A percentile compares a stretch with the other conserved stretches of the same genome.
Conservation (phyloP, 2,888 invertebrate genomes). For the Aphelenchoides bicaudatus region DNA sequence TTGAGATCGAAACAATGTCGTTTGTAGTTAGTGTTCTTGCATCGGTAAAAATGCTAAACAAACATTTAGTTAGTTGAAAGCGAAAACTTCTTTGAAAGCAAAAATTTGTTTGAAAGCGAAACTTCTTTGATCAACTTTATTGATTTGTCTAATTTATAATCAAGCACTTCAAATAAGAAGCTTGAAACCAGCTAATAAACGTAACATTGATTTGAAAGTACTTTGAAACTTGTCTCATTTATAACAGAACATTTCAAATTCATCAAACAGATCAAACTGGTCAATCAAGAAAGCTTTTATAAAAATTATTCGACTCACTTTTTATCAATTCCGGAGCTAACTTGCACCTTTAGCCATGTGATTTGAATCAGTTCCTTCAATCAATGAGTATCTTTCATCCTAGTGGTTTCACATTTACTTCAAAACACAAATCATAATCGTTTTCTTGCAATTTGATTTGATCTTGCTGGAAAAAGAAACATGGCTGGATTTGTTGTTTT, state of each 20-base stretch:
- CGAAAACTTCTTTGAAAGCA: too few relatives aligned
- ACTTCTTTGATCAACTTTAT: too few relatives aligned
- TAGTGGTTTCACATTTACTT: conserved; percentile 74
- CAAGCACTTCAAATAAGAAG: too few relatives aligned
- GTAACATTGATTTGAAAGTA: too few relatives aligned
- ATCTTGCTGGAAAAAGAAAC: conserved; percentile 10
- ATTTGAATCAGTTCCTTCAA: conserved; percentile 26
- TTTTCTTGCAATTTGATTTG: conserved; percentile 19
- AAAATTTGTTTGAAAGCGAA: too few relatives aligned
- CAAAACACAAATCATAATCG: conserved; percentile 65
- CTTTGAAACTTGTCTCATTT: too few relatives aligned
- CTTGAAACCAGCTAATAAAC: too few relatives aligned
- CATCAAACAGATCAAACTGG: too few relatives aligned
- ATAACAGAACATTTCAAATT: too few relatives aligned
- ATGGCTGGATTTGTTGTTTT: conserved; percentile 27
- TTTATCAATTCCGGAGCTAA: conserved; percentile 20
- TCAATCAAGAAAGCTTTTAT: background rate
- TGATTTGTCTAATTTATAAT: too few relatives aligned
- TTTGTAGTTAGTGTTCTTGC: conserved; percentile 14
- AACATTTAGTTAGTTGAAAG: too few relatives aligned
- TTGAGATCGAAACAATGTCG: conserved; percentile 20
- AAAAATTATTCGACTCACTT: conserved; percentile 23
- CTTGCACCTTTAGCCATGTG: conserved; percentile 14
- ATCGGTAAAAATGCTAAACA: conserved; percentile 16
- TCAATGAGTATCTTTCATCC: conserved; percentile 64